phyloP scores from a whole-genome alignment of 2,113 vertebrate genomes.

The Vulpes ferrilata region DNA sequence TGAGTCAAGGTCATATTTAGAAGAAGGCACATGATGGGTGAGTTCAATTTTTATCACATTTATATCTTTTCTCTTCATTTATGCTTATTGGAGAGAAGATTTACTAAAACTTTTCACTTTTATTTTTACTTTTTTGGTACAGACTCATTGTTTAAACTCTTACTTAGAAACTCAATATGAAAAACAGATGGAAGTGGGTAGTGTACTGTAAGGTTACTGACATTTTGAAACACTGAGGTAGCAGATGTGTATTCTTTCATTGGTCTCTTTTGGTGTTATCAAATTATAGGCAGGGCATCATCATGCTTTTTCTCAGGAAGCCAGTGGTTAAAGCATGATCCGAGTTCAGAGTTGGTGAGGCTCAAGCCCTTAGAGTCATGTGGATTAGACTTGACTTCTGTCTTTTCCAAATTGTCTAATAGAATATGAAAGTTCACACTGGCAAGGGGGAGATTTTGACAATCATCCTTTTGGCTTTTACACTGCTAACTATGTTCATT shows the following conservation, averaged over 20 bases:
- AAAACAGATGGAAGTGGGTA: background rate
- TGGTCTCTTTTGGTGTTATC: background rate
- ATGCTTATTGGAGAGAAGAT: background rate
- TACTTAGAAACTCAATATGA: background rate
- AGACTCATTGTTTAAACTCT: background rate
- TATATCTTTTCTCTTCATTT: background rate
- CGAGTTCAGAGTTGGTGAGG: background rate
- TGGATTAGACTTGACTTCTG: background rate
- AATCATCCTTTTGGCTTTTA: background rate
- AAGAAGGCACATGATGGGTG: background rate
- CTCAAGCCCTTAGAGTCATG: background rate
- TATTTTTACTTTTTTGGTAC: background rate
- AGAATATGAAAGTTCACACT: background rate
- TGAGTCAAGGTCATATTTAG: background rate
- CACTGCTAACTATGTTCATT: background rate
- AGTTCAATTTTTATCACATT: background rate
- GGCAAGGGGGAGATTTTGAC: background rate
- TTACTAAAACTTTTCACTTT: background rate
- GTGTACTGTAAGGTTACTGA: background rate
- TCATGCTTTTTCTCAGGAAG: background rate
- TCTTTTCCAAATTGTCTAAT: background rate
- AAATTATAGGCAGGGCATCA: background rate
- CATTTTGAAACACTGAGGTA: background rate
- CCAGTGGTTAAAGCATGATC: background rate
- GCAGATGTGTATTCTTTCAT: background rate